A percentile compares a stretch with the other conserved stretches of the same genome.
phyloP scores from a whole-genome alignment of 1,140 invertebrate species.

The Zaprionus inermis region DNA sequence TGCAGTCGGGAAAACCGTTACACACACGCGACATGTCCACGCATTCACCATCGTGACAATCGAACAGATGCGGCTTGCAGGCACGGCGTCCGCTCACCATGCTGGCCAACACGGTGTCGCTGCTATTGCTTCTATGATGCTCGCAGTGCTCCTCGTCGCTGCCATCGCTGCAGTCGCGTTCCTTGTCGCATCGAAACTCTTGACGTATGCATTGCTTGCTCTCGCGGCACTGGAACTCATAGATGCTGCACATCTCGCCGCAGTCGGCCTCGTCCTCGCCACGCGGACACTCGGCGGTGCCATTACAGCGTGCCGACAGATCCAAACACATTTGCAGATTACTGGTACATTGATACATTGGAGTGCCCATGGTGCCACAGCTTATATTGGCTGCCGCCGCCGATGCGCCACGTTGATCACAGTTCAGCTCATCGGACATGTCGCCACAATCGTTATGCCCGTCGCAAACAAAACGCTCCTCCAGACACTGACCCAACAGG shows the following conservation, averaged over 20 bases:
- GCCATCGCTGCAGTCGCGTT: slow-evolving; percentile 87
- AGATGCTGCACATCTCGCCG: slow-evolving; percentile 80
- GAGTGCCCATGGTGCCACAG: slow-evolving; percentile 43
- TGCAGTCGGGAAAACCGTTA: slow-evolving; percentile 88
- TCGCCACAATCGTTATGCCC: slow-evolving; percentile 85
- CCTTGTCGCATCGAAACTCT: slow-evolving; percentile 88
- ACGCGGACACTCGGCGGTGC: slow-evolving; percentile 89
- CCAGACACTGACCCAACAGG: slow-evolving; percentile 85
- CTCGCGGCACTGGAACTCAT: slow-evolving; percentile 86
- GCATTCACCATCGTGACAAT: slow-evolving; percentile 85
- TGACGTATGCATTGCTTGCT: slow-evolving; percentile 85
- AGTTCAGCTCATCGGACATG: slow-evolving; percentile 85
- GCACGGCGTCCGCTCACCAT: slow-evolving; percentile 12
- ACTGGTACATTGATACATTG: slow-evolving; percentile 86
- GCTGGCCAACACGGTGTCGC: background rate
- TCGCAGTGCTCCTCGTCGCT: slow-evolving; percentile 87
- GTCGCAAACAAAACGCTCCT: slow-evolving; percentile 84
- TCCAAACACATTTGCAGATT: slow-evolving; percentile 86
- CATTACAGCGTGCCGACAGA: slow-evolving; percentile 86
- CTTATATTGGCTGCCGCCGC: slow-evolving; percentile 30
- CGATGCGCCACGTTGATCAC: slow-evolving; percentile 47
- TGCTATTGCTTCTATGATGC: slow-evolving; percentile 55
- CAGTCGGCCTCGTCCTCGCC: slow-evolving; percentile 88
- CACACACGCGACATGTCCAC: slow-evolving; percentile 86
- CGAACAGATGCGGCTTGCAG: slow-evolving; percentile 69